A percentile compares a stretch with the other conserved stretches of the same genome.
phyloP scores from a whole-genome alignment of 2,113 vertebrate species.

The Ceyx cyanopectus region DNA sequence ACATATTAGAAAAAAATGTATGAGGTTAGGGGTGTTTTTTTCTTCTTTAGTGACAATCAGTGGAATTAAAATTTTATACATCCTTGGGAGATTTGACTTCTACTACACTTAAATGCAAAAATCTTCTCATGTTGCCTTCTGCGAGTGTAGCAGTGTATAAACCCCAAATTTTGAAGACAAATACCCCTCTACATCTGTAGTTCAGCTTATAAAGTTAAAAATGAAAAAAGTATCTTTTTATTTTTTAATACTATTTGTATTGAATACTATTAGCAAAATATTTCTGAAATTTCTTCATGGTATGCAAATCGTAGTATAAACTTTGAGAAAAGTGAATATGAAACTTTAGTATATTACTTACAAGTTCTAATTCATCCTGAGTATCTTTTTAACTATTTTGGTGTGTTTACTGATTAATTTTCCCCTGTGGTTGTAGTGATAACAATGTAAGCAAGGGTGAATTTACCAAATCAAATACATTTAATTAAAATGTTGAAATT shows the following conservation, averaged over 20 bases:
- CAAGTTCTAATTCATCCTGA: not conserved
- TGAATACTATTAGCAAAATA: not conserved
- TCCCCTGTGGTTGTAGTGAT: not conserved
- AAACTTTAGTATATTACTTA: not conserved
- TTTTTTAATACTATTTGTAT: not conserved
- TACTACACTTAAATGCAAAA: not conserved
- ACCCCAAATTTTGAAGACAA: not conserved
- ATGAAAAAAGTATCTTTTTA: not conserved
- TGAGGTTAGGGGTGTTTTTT: not conserved
- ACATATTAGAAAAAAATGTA: not conserved
- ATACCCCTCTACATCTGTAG: not conserved
- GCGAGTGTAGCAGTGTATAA: not conserved
- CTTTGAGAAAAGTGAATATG: not conserved
- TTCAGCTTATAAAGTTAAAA: not conserved
- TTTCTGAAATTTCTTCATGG: not conserved
- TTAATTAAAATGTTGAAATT: not conserved
- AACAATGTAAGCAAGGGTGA: not conserved
- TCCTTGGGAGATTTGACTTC: not conserved
- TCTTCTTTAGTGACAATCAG: not conserved
- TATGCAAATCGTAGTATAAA: not conserved
- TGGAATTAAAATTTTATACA: not conserved
- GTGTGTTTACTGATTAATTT: not conserved
- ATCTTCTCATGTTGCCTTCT: not conserved
- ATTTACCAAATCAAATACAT: not conserved
- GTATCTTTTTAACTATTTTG: not conserved